Conservation (phyloP, 2,888 invertebrate genomes). For the Subacronicta megacephala region DNA sequence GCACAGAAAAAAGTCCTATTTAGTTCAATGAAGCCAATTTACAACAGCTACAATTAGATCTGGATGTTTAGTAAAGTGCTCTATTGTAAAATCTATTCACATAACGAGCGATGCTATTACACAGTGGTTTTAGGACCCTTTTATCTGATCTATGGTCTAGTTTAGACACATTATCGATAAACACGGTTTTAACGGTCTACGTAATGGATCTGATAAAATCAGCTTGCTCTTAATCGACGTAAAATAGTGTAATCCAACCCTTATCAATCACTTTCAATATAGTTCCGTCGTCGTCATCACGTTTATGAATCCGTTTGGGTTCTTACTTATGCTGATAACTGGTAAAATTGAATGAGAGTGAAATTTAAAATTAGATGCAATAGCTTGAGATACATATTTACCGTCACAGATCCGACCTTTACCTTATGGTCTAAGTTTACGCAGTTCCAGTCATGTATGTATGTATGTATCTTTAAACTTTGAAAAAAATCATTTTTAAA, state of each 20-base stretch:
- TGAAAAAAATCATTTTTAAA: no score
- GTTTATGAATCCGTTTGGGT: neutral
- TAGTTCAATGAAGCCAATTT: conserved; percentile 15
- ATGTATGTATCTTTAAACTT: no score
- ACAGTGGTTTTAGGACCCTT: conserved; percentile 11
- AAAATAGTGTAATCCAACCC: conserved; percentile 29
- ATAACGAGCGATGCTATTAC: conserved; percentile 18
- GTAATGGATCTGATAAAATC: conserved; percentile 39
- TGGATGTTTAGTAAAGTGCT: conserved; percentile 38
- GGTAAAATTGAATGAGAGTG: no score
- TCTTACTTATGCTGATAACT: neutral
- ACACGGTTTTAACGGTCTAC: conserved; percentile 5
- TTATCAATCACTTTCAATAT: conserved; percentile 39
- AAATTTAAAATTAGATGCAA: no score
- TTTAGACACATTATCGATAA: conserved; percentile 26
- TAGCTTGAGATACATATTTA: no score
- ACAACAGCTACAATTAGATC: conserved; percentile 24
- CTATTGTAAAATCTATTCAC: conserved; percentile 34
- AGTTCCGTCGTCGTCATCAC: conserved; percentile 11
- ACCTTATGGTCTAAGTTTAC: no score
- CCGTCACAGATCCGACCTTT: no score
- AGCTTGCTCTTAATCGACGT: conserved; percentile 18
- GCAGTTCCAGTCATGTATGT: no score
- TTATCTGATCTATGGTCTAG: conserved; percentile 16
- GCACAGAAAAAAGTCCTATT: no score